phyloP scores from a whole-genome alignment of 1,140 invertebrate species.

The Acromyrmex echinatior region DNA sequence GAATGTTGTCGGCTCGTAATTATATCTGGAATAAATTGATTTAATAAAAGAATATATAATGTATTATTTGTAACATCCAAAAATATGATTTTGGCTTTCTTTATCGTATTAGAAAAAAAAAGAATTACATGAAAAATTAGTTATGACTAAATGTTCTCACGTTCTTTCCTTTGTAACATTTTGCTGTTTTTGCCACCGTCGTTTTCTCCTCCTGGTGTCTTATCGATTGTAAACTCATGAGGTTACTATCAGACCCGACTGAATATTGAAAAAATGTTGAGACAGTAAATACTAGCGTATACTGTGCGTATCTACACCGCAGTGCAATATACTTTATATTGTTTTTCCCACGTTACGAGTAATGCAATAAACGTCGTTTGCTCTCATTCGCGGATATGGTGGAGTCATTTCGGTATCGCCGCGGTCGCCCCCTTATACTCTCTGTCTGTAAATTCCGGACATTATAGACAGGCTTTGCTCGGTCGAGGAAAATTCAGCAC shows the following conservation, averaged over 20 bases:
- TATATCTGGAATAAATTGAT: too few species aligned
- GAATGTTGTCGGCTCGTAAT: too few species aligned
- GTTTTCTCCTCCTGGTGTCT: slow-evolving; percentile 55
- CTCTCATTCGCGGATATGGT: slow-evolving; percentile 39
- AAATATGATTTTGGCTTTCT: too few species aligned
- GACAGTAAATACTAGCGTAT: slow-evolving; percentile 15
- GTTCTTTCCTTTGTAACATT: slow-evolving; percentile 54
- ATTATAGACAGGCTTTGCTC: slow-evolving; percentile 56
- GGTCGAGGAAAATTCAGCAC: slow-evolving; percentile 55
- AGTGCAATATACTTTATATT: slow-evolving; percentile 35
- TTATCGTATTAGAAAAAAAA: not conserved
- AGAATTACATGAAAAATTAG: not conserved
- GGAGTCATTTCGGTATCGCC: slow-evolving; percentile 45
- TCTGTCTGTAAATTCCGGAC: slow-evolving; percentile 57
- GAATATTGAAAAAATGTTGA: slow-evolving; percentile 54
- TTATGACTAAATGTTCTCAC: not conserved
- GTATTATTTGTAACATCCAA: too few species aligned
- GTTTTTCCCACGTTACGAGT: slow-evolving; percentile 57
- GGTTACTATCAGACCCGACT: slow-evolving; percentile 57
- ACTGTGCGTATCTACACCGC: slow-evolving; percentile 8
- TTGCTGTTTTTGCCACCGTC: slow-evolving; percentile 48
- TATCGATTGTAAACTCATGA: slow-evolving; percentile 74
- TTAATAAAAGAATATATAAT: too few species aligned
- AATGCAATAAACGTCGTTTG: slow-evolving; percentile 54
- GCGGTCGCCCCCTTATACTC: slow-evolving; percentile 26